These are phyloP conservation scores for Buteo buteo DNA, from an alignment of 2,113 vertebrate genomes.

Conservation along the genomic window DNA sequence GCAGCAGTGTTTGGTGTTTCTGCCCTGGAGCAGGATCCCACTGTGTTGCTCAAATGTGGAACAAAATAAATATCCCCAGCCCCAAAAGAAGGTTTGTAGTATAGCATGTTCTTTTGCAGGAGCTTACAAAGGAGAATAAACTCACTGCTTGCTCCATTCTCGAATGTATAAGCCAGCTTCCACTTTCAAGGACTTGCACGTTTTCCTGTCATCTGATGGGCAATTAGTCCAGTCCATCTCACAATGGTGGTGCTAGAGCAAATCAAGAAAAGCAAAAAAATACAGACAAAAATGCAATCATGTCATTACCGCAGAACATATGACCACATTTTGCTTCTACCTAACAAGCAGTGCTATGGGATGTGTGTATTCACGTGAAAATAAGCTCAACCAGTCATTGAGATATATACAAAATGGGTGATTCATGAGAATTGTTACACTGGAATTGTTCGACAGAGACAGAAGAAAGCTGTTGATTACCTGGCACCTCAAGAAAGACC, in stretches of 20 bases:
- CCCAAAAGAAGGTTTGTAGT: background rate
- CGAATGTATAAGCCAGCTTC: background rate
- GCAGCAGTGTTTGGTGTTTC: background rate
- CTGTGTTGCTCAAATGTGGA: background rate
- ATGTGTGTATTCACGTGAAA: constrained; percentile 32
- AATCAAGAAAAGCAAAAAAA: background rate
- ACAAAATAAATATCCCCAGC: background rate
- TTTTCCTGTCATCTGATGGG: background rate
- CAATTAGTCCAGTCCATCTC: constrained; percentile 16
- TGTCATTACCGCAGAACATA: background rate
- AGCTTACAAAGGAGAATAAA: background rate
- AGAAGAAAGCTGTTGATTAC: constrained; percentile 28
- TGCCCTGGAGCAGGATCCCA: background rate
- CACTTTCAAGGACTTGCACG: background rate
- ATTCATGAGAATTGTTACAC: constrained; percentile 22
- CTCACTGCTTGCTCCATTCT: background rate
- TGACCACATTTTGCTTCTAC: constrained; percentile 32
- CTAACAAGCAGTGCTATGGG: background rate
- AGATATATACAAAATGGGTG: constrained; percentile 40
- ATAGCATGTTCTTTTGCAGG: background rate
- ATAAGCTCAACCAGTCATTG: background rate
- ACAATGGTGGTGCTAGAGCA: constrained; percentile 12
- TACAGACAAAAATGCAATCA: constrained; percentile 15
- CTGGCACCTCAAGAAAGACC: constrained; percentile 27
- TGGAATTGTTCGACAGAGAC: constrained; percentile 17